These are phyloP conservation scores for Folsomia manolachei DNA, from an alignment of 2,888 invertebrate genomes.

Conservation along the genomic window DNA sequence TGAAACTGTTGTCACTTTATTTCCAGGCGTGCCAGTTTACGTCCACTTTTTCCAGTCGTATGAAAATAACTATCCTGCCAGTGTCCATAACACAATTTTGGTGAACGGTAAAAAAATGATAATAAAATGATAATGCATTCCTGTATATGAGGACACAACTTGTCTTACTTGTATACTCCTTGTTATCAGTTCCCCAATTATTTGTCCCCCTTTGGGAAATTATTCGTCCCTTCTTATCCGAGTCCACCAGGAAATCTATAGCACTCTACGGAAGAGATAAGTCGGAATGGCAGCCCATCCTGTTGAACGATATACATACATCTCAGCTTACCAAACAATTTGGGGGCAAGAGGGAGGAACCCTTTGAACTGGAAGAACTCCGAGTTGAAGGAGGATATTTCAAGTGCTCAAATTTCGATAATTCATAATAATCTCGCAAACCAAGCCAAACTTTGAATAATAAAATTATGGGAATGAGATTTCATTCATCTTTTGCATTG, in stretches of 20 bases:
- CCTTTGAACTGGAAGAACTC: background rate
- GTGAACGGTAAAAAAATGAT: conserved; percentile 3
- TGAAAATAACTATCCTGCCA: background rate
- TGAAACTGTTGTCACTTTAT: background rate
- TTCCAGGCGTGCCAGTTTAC: conserved; percentile 2
- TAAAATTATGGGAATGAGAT: too few relatives aligned
- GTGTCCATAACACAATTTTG: background rate
- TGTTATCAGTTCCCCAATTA: background rate
- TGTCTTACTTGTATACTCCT: too few relatives aligned
- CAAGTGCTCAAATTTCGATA: background rate
- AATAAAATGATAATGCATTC: too few relatives aligned
- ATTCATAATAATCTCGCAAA: too few relatives aligned
- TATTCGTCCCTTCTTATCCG: background rate
- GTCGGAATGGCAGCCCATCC: background rate
- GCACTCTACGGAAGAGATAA: background rate
- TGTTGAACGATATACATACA: background rate
- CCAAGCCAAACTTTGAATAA: too few relatives aligned
- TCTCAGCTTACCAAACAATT: background rate
- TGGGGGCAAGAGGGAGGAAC: background rate
- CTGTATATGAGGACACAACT: too few relatives aligned
- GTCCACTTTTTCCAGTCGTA: background rate
- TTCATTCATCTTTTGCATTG: too few relatives aligned
- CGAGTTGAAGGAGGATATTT: background rate
- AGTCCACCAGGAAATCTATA: background rate
- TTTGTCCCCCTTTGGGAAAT: background rate